Percentiles rank a stretch among this genome's conserved stretches.
Conservation (phyloP, 2,888 invertebrate species). For the Incurvaria masculella region DNA sequence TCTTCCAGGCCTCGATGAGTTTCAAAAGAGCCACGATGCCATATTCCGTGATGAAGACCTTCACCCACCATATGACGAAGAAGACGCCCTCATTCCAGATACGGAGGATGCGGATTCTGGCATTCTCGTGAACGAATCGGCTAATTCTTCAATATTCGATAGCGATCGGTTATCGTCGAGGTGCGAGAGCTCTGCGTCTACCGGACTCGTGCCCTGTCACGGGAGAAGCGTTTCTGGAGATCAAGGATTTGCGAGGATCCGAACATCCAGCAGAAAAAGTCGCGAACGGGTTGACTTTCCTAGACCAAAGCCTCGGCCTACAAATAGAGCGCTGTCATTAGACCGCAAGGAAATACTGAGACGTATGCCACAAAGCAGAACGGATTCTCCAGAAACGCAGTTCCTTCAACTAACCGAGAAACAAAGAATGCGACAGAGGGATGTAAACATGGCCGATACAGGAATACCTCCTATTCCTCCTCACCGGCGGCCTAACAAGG, state of each 20-base stretch:
- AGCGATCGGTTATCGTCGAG: constrained; percentile 52
- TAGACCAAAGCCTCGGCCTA: constrained; percentile 35
- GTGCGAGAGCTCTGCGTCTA: constrained; percentile 52
- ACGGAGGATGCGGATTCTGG: constrained; percentile 74
- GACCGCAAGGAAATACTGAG: constrained; percentile 54
- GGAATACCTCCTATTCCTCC: constrained; percentile 53
- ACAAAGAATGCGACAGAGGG: constrained; percentile 48
- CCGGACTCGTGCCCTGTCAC: constrained; percentile 33
- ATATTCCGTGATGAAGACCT: constrained; percentile 61
- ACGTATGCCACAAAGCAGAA: constrained; percentile 42
- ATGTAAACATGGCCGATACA: constrained; percentile 33
- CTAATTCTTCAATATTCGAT: constrained; percentile 63
- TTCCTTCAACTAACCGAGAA: constrained; percentile 48
- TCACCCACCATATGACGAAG: constrained; percentile 48
- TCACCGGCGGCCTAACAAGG: constrained; percentile 35
- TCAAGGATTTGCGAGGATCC: constrained; percentile 37
- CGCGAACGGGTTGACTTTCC: constrained; percentile 37
- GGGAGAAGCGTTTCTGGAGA: constrained; percentile 50
- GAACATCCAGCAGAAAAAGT: constrained; percentile 41
- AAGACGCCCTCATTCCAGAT: constrained; percentile 56
- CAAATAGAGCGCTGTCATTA: constrained; percentile 52
- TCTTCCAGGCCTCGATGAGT: constrained; percentile 68
- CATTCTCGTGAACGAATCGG: constrained; percentile 70
- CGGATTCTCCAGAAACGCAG: constrained; percentile 40
- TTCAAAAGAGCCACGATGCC: constrained; percentile 59